A percentile compares a stretch with the other conserved stretches of the same genome.
Conservation (phyloP, 2,113 vertebrate genomes). For the Silurus glanis region DNA sequence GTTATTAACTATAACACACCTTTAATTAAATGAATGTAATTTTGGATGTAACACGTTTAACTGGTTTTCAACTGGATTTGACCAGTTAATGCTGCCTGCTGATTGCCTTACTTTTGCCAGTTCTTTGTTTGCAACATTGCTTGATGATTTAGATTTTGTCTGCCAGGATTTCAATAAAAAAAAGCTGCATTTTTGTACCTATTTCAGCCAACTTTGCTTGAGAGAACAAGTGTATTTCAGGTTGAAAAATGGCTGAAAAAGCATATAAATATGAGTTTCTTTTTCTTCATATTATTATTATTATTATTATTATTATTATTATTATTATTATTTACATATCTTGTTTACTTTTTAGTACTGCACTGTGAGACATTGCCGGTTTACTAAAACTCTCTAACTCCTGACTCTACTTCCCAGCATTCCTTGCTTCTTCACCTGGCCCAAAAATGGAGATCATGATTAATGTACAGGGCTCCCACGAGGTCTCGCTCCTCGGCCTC, state of each 20-base stretch:
- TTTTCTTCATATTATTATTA: conserved; percentile 5
- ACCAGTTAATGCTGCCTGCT: too few relatives aligned
- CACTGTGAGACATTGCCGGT: conserved; percentile 35
- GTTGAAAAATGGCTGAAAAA: not conserved
- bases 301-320: conserved; percentile 19
- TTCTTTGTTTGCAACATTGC: too few relatives aligned
- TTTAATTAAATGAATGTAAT: too few relatives aligned
- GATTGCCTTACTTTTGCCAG: too few relatives aligned
- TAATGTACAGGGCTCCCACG: conserved; percentile 63
- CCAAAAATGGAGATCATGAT: conserved; percentile 61
- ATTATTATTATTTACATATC: conserved; percentile 57
- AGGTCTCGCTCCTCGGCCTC: conserved; percentile 65
- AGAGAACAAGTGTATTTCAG: not conserved
- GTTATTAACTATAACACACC: too few relatives aligned
- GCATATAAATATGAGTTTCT: not conserved
- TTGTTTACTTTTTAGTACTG: conserved; percentile 54
- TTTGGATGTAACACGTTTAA: too few relatives aligned
- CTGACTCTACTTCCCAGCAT: conserved; percentile 55
- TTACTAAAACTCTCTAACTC: conserved; percentile 55
- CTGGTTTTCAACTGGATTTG: too few relatives aligned
- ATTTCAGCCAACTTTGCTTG: too few relatives aligned
- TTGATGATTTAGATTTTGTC: too few relatives aligned
- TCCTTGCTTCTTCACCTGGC: conserved; percentile 67
- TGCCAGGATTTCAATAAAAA: too few relatives aligned
- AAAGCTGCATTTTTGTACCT: too few relatives aligned